Evolutionary conservation across 2,888 invertebrate species (phyloP), one percentile per base, ranked within the genome.

Genomic region (Agrotis clavis): DNA sequence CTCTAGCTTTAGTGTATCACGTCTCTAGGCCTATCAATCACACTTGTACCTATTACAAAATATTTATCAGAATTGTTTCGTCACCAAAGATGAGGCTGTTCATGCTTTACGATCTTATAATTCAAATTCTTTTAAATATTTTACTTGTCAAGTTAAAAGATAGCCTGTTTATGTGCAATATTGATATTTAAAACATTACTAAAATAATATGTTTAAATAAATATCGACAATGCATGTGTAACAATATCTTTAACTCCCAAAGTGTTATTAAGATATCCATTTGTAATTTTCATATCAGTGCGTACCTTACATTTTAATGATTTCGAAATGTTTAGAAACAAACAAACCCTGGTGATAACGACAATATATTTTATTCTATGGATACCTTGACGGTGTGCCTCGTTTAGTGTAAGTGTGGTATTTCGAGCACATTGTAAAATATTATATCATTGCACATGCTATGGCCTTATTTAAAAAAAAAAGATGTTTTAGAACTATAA

Each of bases 41-140:
- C 85, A 84, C 70, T 71, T 79, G 81, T 86, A 87, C 79, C 82
- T 85, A 79, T 74, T 78, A 71, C 66, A 77, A 79, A 77, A 81
- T 90, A 87, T 89, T 88, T 89, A 89, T 90, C 89, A 86, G 87
- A 89, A 87, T 89, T 88, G 82, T 86, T 88, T 90, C 88, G 85
- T 91, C 95, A 95, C 95, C 95, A 96, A 95, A 96, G 95, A 95
- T 89, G 89, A 92, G 94, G 94, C 94, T 94, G 94, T 94, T 92
- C 77, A 89, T 81, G 71, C 81, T 78, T 71, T 73, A 78, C 75
- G 75, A 82, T 80, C 80, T 79, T 85, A 67, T 81, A 68, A 76
- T 21, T 87, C 82, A 86, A 89, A 88, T 89, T 86, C 80, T 71
- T 86, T 84, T 87, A 71, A 84, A 85, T 86, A 85, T 87, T 85